Evolutionary conservation across 64 coral and sea anemone species (phyloP), one percentile per base, ranked within the genome.

Genomic region (Pocillopora verrucosa): DNA sequence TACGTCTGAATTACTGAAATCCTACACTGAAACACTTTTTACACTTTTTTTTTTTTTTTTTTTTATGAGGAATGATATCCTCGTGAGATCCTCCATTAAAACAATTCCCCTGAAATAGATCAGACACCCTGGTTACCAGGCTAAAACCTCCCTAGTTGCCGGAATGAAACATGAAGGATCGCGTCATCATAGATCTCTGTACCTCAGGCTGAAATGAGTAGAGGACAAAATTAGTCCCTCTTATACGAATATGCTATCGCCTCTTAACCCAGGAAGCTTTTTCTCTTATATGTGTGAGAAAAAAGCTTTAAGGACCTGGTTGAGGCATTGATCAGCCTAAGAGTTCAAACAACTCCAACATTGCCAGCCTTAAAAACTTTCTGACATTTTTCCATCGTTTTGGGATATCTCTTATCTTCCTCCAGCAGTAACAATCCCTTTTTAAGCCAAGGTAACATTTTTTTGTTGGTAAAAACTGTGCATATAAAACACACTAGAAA

Each of bases 351-450:
- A 34, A 30, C 30, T 30, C 30, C 30, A 30, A 30, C 30, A 37
- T 37, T 25, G 30, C 75, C 84, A 78, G 89, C 92, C 79, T 93
- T 93, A 69, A 88, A 89, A 64, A 93, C 73, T 30, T 85, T 89
- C 61, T 59, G 41, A 17, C 81, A 72, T 60, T 87, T 89, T 37
- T 84, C 75, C 45, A 93, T 56, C 16, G 92, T 93, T 20, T 89
- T 79, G 10, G 68, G 76, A 93, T 85, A 89, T 68, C 65, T 93
- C 10, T 70, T 62, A 5, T 89, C 80, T 68, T 89, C 88, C 72
- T 93, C 92, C 11, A 93, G 41, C 16, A 77, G 68, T 9, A 26
- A 84, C 87, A 93, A 70, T 3, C 92, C 92, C 45, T 88, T 88
- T 65, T 93, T 87, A 26, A 93, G 60, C 92, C 92, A 93, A 1